Evolutionary conservation across 1,140 invertebrate species (phyloP), one percentile per base, ranked within the genome.

Genomic region (Capitella teleta): DNA sequence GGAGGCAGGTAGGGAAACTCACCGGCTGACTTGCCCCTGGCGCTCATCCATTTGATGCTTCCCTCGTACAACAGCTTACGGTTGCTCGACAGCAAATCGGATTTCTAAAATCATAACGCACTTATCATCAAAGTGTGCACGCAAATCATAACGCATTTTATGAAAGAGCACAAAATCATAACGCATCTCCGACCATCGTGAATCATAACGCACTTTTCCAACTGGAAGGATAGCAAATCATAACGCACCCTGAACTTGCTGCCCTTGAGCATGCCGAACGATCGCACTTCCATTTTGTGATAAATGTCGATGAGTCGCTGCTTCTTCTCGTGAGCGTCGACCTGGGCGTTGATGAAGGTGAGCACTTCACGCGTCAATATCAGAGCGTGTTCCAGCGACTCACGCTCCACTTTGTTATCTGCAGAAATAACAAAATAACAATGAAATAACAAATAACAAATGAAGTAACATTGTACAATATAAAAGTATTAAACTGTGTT

Each of bases 241-340:
- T 5, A 21, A 23, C 47, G 19, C 14, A 71, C 68, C 64, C 90
- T 93, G 63, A 95, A 94, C 64, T 93, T 92, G 52, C 79, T 77
- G 26, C 82, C 83, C 47, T 84, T 80, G 66, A 86, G 87, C 16
- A 80, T 78, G 1, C 87, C 84, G 59, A 83, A 87, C 0, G 90
- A 92, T 71, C 94, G 92, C 2, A 86, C 82, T 71, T 97, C 92
- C 40, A 95, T 85, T 53, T 83, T 82, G 62, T 88, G 83, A 68
- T 91, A 94, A 54, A 95, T 92, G 69, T 95, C 90, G 52, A 92
- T 64, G 62, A 93, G 86, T 21, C 87, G 72, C 64, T 88, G 83
- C 61, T 91, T 83, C 53, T 86, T 78, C 64, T 94, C 87, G 64
- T 90, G 88, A 52, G 89, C 84, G 2, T 87, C 89, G 25, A 97